Conservation (phyloP, 2,113 vertebrate genomes). For the Microcebus jonahi region DNA sequence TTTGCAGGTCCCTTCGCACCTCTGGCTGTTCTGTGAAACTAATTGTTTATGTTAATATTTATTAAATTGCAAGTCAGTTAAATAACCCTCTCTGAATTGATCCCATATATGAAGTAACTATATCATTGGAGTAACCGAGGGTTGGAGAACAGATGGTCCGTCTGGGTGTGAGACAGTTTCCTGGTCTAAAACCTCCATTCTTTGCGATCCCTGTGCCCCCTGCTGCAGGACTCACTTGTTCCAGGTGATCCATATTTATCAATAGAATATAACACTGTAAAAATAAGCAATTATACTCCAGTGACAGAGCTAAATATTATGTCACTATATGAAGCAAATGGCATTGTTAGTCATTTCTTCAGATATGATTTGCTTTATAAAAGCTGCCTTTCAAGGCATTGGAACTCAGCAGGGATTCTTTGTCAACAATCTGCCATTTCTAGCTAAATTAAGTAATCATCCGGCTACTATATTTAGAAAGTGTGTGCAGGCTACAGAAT, state of each 20-base stretch:
- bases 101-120: neutral
- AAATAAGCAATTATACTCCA: constrained; percentile 84
- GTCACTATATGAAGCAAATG: constrained; percentile 83
- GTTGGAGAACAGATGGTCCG: neutral
- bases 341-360: constrained; percentile 78
- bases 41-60: neutral
- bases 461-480: constrained; percentile 77
- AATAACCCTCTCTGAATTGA: neutral
- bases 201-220: constrained; percentile 47
- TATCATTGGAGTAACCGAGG: neutral
- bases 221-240: constrained; percentile 70
- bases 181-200: neutral
- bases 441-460: constrained; percentile 81
- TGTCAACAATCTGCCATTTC: constrained; percentile 83
- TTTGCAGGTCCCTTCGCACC: neutral
- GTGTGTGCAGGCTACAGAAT: constrained; percentile 33
- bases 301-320: constrained; percentile 86
- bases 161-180: neutral
- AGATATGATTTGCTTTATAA: constrained; percentile 79
- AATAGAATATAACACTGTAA: constrained; percentile 79
- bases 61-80: neutral
- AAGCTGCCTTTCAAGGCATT: constrained; percentile 76
- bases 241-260: constrained; percentile 80
- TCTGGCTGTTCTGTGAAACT: neutral
- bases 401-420: constrained; percentile 81